These are phyloP conservation scores for Chironomus tentans DNA, from an alignment of 2,888 invertebrate species.

Conservation along the genomic window DNA sequence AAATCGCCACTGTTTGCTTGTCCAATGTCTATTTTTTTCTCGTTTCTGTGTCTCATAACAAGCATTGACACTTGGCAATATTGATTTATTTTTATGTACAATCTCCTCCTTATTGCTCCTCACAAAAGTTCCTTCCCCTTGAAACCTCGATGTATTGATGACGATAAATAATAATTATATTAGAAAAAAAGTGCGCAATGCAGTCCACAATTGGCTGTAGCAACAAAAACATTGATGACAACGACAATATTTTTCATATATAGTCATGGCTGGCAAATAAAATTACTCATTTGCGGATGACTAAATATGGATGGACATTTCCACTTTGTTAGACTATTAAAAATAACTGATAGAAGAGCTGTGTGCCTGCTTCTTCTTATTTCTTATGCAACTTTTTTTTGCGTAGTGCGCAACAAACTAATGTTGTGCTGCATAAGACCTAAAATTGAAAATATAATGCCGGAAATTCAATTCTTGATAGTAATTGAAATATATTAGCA, in stretches of 20 bases:
- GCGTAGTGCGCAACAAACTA: background rate
- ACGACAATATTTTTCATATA: background rate
- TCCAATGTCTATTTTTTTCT: background rate
- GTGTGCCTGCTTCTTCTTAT: too few species aligned
- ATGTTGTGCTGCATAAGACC: background rate
- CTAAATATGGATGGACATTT: constrained; percentile 12
- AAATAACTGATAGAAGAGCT: too few species aligned
- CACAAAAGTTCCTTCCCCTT: background rate
- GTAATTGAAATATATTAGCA: background rate
- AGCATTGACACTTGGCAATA: too few species aligned
- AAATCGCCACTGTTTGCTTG: background rate
- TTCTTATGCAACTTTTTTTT: too few species aligned
- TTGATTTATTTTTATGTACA: too few species aligned
- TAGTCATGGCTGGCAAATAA: constrained; percentile 13
- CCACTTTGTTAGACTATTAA: background rate
- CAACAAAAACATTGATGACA: background rate
- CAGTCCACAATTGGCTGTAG: background rate
- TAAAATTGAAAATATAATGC: background rate
- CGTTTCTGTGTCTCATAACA: too few species aligned
- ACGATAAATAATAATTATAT: background rate
- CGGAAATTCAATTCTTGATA: background rate
- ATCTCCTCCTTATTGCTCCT: too few species aligned
- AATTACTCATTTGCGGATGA: constrained; percentile 12
- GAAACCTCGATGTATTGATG: background rate
- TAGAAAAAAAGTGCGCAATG: background rate